Evolutionary conservation across 2,797 vertebrate species (phyloP).

Genomic region (Agapornis canus): DNA sequence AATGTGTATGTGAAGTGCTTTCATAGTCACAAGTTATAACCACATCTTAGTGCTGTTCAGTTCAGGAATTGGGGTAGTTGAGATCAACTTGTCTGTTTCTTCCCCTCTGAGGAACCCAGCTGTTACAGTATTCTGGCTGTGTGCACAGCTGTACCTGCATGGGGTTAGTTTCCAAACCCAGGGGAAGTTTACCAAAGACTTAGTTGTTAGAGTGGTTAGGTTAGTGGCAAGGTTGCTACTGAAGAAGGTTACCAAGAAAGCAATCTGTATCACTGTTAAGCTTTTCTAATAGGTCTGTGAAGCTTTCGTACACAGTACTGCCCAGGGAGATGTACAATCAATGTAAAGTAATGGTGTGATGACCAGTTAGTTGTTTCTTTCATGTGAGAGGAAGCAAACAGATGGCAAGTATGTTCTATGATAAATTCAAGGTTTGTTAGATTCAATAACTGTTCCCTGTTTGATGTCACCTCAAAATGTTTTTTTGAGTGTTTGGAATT

Average conservation of each 20-base stretch:
- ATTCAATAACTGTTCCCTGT: background rate
- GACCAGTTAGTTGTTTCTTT: background rate
- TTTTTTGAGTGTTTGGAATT: background rate
- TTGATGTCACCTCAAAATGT: background rate
- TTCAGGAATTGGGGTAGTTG: background rate
- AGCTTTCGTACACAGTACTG: background rate
- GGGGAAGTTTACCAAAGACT: background rate
- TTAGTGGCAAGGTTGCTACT: background rate
- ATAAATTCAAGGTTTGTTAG: background rate
- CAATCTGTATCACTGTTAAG: background rate
- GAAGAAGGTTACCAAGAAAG: background rate
- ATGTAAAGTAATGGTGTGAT: rapidly evolving
- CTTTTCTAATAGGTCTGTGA: background rate
- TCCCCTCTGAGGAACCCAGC: rapidly evolving
- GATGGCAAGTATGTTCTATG: background rate
- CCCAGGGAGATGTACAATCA: background rate
- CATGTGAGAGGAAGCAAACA: background rate
- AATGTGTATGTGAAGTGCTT: rapidly evolving
- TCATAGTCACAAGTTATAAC: rapidly evolving
- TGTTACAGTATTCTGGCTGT: background rate
- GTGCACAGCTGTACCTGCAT: background rate
- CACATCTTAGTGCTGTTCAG: background rate
- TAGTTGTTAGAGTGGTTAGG: background rate
- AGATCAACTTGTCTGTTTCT: background rate
- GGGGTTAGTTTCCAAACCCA: background rate